Conservation (phyloP, 2,113 vertebrate species). For the Triplophysa dalaica region DNA sequence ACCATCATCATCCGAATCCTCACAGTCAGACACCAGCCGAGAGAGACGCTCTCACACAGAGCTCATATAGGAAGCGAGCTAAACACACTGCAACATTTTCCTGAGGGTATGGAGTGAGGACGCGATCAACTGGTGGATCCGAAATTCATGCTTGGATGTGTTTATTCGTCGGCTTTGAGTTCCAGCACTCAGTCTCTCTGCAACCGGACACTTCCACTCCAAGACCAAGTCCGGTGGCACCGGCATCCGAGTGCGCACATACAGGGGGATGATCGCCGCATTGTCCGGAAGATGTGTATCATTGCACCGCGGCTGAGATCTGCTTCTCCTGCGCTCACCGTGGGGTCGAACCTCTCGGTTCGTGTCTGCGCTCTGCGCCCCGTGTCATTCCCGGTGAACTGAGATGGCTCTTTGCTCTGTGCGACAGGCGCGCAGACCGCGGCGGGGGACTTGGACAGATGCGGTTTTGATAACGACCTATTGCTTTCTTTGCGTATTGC, state of each 20-base stretch:
- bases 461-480: slow-evolving; percentile 34
- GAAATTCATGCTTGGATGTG: slow-evolving; percentile 23
- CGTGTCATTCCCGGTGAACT: slow-evolving; percentile 28
- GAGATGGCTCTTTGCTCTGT: slow-evolving; percentile 46
- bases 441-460: slow-evolving; percentile 26
- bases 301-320: slow-evolving; percentile 36
- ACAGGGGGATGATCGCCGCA: slow-evolving; percentile 39
- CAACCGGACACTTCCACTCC: slow-evolving; percentile 36
- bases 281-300: slow-evolving; percentile 45
- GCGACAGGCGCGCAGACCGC: slow-evolving; percentile 30
- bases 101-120: background rate
- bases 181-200: background rate
- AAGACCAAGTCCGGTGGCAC: background rate
- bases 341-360: slow-evolving; percentile 26
- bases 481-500: slow-evolving; percentile 48
- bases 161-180: slow-evolving; percentile 17
- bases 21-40: slow-evolving; percentile 31
- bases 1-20: slow-evolving; percentile 18
- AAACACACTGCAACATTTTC: background rate
- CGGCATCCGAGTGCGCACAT: slow-evolving; percentile 12
- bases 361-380: slow-evolving; percentile 24
- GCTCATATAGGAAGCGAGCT: background rate
- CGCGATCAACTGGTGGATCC: slow-evolving; percentile 36
- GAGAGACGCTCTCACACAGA: background rate
- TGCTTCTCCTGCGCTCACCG: slow-evolving; percentile 23